Percentiles rank a stretch among this genome's conserved stretches.
phyloP scores from a whole-genome alignment of 1,140 invertebrate species.

The Linepithema humile region DNA sequence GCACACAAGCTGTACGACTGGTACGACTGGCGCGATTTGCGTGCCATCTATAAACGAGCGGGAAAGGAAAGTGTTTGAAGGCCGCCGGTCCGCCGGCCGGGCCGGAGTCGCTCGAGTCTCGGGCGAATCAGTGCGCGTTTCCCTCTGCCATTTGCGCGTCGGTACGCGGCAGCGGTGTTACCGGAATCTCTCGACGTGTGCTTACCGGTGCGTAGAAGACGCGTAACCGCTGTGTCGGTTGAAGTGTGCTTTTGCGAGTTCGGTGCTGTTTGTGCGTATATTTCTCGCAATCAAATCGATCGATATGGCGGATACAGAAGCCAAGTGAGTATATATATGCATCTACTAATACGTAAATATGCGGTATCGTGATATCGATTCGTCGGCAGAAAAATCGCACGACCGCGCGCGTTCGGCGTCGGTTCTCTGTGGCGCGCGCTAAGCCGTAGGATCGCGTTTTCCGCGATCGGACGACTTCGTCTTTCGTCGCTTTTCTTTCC shows the following conservation, averaged over 20 bases:
- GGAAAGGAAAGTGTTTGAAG: constrained; percentile 82
- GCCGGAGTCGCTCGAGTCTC: constrained; percentile 72
- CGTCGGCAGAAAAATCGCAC: constrained; percentile 52
- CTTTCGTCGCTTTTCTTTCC: background rate
- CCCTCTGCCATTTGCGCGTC: constrained; percentile 83
- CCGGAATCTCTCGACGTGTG: constrained; percentile 69
- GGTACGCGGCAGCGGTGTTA: constrained; percentile 78
- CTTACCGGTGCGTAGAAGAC: constrained; percentile 71
- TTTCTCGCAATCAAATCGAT: constrained; percentile 60
- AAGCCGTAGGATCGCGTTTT: background rate
- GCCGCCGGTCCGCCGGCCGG: constrained; percentile 82
- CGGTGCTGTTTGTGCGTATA: constrained; percentile 46
- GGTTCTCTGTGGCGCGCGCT: background rate
- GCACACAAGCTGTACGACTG: background rate
- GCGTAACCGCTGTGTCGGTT: constrained; percentile 43
- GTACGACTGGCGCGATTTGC: background rate
- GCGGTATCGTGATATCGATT: constrained; percentile 52
- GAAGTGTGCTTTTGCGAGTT: constrained; percentile 41
- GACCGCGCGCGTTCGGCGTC: constrained; percentile 37
- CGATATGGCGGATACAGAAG: constrained; percentile 81
- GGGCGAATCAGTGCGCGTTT: constrained; percentile 78
- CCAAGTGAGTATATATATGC: constrained; percentile 78
- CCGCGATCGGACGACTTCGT: constrained; percentile 9
- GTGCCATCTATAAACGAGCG: constrained; percentile 82
- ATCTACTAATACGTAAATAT: constrained; percentile 13